A percentile compares a stretch with the other conserved stretches of the same genome.
These are phyloP conservation scores for Acanthoscelides obtectus DNA, from an alignment of 2,888 invertebrate species.

Conservation along the genomic window DNA sequence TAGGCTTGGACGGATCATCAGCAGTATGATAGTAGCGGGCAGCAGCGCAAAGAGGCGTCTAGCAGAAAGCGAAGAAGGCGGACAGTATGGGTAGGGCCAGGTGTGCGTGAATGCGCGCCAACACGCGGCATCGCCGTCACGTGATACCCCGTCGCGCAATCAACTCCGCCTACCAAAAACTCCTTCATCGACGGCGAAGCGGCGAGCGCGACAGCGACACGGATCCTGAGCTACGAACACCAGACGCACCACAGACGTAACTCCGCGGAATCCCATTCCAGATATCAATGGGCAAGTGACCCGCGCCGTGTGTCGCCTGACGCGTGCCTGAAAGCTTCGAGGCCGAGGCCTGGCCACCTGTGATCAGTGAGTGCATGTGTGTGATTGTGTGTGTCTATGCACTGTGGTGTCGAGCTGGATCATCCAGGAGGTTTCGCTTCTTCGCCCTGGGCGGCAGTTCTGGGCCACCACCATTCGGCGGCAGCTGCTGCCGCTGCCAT, in stretches of 20 bases:
- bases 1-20: neutral
- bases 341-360: neutral
- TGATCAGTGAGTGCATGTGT: slow-evolving; percentile 25
- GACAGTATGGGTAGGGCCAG: slow-evolving; percentile 25
- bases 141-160: slow-evolving; percentile 51
- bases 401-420: slow-evolving; percentile 58
- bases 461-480: slow-evolving; percentile 59
- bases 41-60: neutral
- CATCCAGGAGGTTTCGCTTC: slow-evolving; percentile 68
- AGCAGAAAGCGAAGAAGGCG: slow-evolving; percentile 16
- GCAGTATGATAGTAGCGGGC: neutral
- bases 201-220: slow-evolving; percentile 19
- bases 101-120: slow-evolving; percentile 30
- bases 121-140: slow-evolving; percentile 33
- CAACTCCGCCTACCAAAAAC: slow-evolving; percentile 48
- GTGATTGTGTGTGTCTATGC: slow-evolving; percentile 36
- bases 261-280: slow-evolving; percentile 2
- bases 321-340: slow-evolving; percentile 1
- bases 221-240: slow-evolving; percentile 8
- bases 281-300: slow-evolving; percentile 9
- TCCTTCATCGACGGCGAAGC: slow-evolving; percentile 30
- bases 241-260: neutral
- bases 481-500: slow-evolving; percentile 46
- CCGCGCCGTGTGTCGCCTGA: slow-evolving; percentile 9
- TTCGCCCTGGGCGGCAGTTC: slow-evolving; percentile 72